Base-by-base conservation (phyloP, 2,113 vertebrate species). In the Brachypteracias leptosomus region DNA sequence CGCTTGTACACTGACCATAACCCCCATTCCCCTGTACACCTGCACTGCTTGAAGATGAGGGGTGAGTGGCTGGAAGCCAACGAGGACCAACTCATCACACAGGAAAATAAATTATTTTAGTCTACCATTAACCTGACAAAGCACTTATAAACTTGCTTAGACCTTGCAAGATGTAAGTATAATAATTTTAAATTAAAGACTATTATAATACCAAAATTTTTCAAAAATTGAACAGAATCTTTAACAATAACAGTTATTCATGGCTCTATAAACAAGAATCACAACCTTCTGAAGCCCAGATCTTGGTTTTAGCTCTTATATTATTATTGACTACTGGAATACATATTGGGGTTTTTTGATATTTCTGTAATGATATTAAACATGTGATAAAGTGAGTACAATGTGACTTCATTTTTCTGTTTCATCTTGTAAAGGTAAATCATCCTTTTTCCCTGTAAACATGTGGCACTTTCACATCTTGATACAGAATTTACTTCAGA, bases 11-110 rank as follows among this genome's bases (percentile, higher is more conserved):
- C 9, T 78, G 24, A 54, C 42, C 8, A 11, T 6, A 75, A 25
- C 3, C 0, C 2, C 6, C 4, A 49, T 38, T 80, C 19, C 24
- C 19, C 10, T 26, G 19, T 20, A 52, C 17, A 40, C 7, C 15
- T 70, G 20, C 7, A 33, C 0, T 3, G 3, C 10, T 83, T 3
- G 3, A 20, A 68, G 44, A 42, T 21, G 9, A 65, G 26, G 11
- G 73, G 17, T 21, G 71, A 7, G 4, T 61, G 25, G 1, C 24
- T 70, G 10, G 15, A 80, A 89, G 35, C 21, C 11, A 62, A 21
- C 6, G 4, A 65, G 4, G 44, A 4, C 10, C 19, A 70, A 15
- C 9, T 13, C 12, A 52, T 5, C 17, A 67, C 7, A 26, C 1
- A 11, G 11, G 9, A 47, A 25, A 47, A 20, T 16, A 33, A 46